Conservation (phyloP, 2,888 invertebrate genomes). For the Nemapogon koenigi region DNA sequence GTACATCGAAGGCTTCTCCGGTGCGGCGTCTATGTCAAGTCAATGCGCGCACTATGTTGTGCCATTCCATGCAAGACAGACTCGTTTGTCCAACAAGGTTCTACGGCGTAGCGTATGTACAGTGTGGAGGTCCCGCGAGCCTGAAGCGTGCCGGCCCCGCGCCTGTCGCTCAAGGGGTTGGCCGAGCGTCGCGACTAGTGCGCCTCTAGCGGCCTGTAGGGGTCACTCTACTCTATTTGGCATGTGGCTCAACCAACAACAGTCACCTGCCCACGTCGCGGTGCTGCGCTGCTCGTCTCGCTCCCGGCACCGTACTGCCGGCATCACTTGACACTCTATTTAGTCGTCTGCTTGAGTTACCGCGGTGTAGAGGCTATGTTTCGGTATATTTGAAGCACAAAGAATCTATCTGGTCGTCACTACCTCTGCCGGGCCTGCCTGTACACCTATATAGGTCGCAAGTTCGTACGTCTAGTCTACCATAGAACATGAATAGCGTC, state of each 20-base stretch:
- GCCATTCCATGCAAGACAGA: slow-evolving; percentile 42
- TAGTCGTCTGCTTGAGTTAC: too few relatives aligned
- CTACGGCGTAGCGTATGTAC: slow-evolving; percentile 33
- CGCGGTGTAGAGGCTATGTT: too few relatives aligned
- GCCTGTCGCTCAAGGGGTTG: slow-evolving; percentile 55
- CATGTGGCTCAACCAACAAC: too few relatives aligned
- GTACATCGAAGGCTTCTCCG: background rate
- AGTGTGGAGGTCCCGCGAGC: slow-evolving; percentile 34
- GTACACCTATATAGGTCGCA: too few relatives aligned
- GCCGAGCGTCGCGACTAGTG: slow-evolving; percentile 27
- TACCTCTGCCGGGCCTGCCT: too few relatives aligned
- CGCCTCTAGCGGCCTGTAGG: slow-evolving; percentile 23
- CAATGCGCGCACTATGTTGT: slow-evolving; percentile 22
- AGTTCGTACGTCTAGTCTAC: slow-evolving; percentile 52
- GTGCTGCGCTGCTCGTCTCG: slow-evolving; percentile 4
- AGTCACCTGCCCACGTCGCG: background rate
- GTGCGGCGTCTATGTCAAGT: too few relatives aligned
- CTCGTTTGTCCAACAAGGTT: slow-evolving; percentile 1
- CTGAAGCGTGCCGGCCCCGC: slow-evolving; percentile 27
- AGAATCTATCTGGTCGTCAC: too few relatives aligned
- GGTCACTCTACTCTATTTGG: background rate
- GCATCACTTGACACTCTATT: background rate
- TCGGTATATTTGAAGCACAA: too few relatives aligned
- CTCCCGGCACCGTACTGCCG: slow-evolving; percentile 1
- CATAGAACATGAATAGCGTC: slow-evolving; percentile 44